Conservation (phyloP, 2,113 vertebrate genomes). For the Pollimyrus isidori region DNA sequence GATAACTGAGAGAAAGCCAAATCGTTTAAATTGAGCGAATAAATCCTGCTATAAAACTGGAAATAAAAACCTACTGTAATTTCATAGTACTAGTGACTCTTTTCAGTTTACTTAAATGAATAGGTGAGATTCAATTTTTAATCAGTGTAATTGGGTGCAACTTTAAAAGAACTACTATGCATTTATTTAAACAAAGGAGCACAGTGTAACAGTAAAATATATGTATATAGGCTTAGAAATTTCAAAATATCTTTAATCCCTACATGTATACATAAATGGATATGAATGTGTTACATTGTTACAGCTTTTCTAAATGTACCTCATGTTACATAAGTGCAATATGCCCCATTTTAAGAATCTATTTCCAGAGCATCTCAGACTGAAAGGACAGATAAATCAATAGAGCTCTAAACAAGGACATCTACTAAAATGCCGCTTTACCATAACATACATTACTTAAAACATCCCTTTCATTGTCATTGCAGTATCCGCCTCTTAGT, state of each 20-base stretch:
- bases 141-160: not conserved
- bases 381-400: slow-evolving; percentile 1
- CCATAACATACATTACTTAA: not conserved
- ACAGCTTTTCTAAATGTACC: not conserved
- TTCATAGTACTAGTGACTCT: not conserved
- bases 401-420: slow-evolving; percentile 1
- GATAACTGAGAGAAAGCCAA: not conserved
- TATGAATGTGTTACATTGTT: not conserved
- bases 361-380: not conserved
- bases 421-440: not conserved
- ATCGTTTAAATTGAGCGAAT: not conserved
- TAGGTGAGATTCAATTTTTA: not conserved
- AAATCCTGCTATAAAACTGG: not conserved
- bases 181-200: not conserved
- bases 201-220: not conserved
- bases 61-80: not conserved
- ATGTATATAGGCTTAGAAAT: not conserved
- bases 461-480: not conserved
- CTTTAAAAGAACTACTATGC: not conserved
- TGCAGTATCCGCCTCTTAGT: not conserved
- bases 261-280: slow-evolving; percentile 5
- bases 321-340: not conserved
- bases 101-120: not conserved
- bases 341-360: not conserved
- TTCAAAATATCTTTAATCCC: not conserved